phyloP scores from a whole-genome alignment of 1,140 invertebrate genomes.

The Bombus affinis region DNA sequence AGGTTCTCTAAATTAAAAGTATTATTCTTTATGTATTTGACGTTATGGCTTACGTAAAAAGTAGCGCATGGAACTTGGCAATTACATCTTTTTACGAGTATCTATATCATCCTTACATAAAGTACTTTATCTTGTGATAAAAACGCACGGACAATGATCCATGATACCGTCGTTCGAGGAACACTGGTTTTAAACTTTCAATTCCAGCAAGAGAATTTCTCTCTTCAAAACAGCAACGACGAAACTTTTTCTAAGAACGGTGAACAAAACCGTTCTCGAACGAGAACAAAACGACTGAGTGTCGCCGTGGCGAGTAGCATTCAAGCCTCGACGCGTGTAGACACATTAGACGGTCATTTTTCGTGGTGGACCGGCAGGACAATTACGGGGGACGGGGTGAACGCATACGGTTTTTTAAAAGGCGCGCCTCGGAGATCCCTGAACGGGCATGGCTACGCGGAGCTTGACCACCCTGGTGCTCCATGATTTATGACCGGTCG shows the following conservation, averaged over 20 bases:
- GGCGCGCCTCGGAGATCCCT: conserved; percentile 19
- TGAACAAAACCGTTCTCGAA: conserved; percentile 2
- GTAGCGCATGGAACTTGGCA: too few species aligned
- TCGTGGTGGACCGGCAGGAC: conserved; percentile 21
- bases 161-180: too few species aligned
- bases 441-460: conserved; percentile 15
- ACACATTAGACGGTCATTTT: conserved; percentile 47
- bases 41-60: too few species aligned
- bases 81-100: too few species aligned
- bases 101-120: too few species aligned
- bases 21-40: too few species aligned
- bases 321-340: conserved; percentile 24
- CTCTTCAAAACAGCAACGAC: neutral
- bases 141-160: too few species aligned
- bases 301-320: conserved; percentile 20
- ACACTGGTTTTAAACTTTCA: neutral
- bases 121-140: too few species aligned
- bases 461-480: conserved; percentile 73
- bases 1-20: too few species aligned
- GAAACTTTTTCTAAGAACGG: neutral
- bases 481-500: conserved; percentile 74
- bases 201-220: neutral
- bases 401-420: conserved; percentile 39
- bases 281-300: neutral
- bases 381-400: conserved; percentile 29